Evolutionary conservation across 2,888 invertebrate genomes (phyloP).

Genomic region (Apodemia duryi): DNA sequence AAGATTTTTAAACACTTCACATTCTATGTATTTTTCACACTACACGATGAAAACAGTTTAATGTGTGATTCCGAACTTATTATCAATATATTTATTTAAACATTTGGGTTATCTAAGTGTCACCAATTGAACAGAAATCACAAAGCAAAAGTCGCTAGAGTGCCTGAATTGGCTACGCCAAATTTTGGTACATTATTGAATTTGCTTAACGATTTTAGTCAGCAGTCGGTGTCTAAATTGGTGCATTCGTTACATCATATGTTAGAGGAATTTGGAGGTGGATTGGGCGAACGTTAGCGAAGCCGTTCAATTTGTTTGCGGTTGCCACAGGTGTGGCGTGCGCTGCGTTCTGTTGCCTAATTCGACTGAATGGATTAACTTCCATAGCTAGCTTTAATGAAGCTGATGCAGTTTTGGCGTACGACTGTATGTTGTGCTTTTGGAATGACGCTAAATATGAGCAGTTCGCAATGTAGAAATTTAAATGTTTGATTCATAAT

Average conservation of each 20-base stretch:
- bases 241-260: constrained; percentile 7
- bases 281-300: constrained; percentile 16
- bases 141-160: not conserved
- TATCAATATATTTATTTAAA: too few species aligned
- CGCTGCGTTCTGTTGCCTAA: constrained; percentile 24
- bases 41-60: too few species aligned
- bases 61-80: too few species aligned
- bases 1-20: too few species aligned
- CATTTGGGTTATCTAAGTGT: too few species aligned
- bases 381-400: constrained; percentile 6
- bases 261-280: constrained; percentile 12
- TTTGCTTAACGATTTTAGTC: constrained; percentile 6
- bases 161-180: not conserved
- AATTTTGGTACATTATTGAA: not conserved
- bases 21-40: too few species aligned
- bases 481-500: too few species aligned
- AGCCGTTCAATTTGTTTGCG: constrained; percentile 29
- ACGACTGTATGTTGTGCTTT: too few species aligned
- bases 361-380: constrained; percentile 29
- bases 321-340: constrained; percentile 27
- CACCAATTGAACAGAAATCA: too few species aligned
- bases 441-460: too few species aligned
- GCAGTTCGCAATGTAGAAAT: too few species aligned
- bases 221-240: constrained; percentile 11
- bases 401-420: too few species aligned